Evolutionary conservation across 1,140 invertebrate species (phyloP), one percentile per base, ranked within the genome.

Genomic region (Penaeus vannamei): DNA sequence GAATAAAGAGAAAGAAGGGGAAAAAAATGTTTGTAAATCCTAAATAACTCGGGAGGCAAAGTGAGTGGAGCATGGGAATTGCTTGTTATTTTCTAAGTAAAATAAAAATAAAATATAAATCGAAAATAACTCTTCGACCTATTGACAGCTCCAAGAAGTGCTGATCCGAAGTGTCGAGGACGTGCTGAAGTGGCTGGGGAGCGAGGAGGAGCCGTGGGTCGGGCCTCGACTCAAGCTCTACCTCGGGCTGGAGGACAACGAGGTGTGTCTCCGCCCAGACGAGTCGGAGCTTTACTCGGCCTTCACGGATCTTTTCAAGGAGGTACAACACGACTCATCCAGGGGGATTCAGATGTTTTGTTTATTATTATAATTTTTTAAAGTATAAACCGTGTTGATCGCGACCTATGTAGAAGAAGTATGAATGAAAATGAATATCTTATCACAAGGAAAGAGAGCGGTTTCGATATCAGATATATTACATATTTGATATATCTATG

Each of bases 141-240:
- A 22, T 7, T 76, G 2, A 17, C 46, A 89, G 87, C 83, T 89
- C 32, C 87, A 89, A 61, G 87, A 89, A 32, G 87, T 89, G 69
- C 61, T 89, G 59, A 89, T 89, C 12, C 82, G 87, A 8, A 89
- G 87, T n/a, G 77, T 89, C 8, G 87, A 89, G 82, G 66, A 32
- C 20, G 76, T 89, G 29, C 83, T 89, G 19, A 29, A 42, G 42
- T 91, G 91, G 91, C 69, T 91, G 46, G 86, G 84, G 4, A 84
- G 89, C 26, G 91, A 90, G 29, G 91, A 88, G 60, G 91, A 91
- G 62, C 89, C 89, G 23, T 91, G 91, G 91, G 86, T 85, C 32
- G 91, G 91, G 14, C 91, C 89, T 17, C 72, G 91, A 26, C 26
- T 91, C 8, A 90, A 88, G 32, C 76, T 91, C 7, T 87, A 90